Conservation (phyloP, 2,797 vertebrate genomes). For the Cirrhinus molitorella region DNA sequence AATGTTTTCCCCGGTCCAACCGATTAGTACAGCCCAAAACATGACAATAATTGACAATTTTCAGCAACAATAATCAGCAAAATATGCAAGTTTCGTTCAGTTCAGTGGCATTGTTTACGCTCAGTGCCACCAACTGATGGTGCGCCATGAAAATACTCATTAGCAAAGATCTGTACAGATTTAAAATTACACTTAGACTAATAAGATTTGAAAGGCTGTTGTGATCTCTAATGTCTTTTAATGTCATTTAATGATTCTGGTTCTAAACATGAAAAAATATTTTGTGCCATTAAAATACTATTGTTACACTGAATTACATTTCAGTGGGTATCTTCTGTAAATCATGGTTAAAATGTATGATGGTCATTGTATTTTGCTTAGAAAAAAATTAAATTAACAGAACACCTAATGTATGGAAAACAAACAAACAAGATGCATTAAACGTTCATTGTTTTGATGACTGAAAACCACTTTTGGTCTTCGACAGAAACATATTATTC, state of each 20-base stretch:
- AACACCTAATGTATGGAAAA: neutral
- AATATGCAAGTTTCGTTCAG: too few species aligned
- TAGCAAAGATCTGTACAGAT: neutral
- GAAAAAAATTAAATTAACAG: neutral
- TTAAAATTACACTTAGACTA: neutral
- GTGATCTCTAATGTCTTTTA: neutral
- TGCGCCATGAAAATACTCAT: too few species aligned
- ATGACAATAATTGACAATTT: too few species aligned
- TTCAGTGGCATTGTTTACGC: too few species aligned
- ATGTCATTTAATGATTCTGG: neutral
- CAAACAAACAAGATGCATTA: neutral
- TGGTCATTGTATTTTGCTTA: neutral
- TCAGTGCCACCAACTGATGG: too few species aligned
- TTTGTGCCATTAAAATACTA: neutral
- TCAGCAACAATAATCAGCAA: too few species aligned
- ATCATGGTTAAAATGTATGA: neutral
- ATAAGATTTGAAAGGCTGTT: neutral
- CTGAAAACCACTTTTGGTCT: neutral
- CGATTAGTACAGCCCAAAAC: too few species aligned
- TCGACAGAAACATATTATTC: neutral
- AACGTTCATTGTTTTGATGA: neutral
- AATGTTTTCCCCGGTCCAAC: too few species aligned
- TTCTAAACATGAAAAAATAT: neutral
- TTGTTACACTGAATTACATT: neutral
- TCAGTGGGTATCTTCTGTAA: neutral